These are phyloP conservation scores for Rosalia funebris DNA, from an alignment of 2,888 invertebrate genomes.

Conservation along the genomic window DNA sequence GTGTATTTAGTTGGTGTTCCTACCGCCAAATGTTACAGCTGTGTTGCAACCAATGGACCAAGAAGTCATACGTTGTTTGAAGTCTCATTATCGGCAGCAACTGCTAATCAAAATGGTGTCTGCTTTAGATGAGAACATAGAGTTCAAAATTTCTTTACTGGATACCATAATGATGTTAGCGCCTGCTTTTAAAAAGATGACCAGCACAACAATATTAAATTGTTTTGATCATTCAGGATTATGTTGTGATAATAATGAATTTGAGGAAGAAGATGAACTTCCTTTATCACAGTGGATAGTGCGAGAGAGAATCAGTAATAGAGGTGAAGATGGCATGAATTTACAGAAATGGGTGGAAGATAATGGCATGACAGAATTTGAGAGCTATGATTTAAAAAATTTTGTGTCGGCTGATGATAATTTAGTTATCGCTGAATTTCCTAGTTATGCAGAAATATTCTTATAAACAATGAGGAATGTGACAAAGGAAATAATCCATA, in stretches of 20 bases:
- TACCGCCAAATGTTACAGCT: neutral
- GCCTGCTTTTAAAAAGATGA: neutral
- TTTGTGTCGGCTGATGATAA: too few species aligned
- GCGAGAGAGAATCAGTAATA: neutral
- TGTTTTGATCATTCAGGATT: neutral
- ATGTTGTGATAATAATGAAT: neutral
- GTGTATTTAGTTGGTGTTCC: neutral
- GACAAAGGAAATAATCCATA: neutral
- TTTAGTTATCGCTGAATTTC: too few species aligned
- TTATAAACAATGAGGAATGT: neutral
- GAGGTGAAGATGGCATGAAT: too few species aligned
- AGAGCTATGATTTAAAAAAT: too few species aligned
- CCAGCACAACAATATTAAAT: neutral
- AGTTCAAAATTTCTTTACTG: neutral
- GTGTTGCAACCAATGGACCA: constrained; percentile 4
- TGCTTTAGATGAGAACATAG: neutral
- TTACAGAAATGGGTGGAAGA: too few species aligned
- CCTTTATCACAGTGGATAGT: neutral
- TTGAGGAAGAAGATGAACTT: neutral
- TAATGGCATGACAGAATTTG: too few species aligned
- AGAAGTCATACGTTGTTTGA: neutral
- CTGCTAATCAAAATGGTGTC: neutral
- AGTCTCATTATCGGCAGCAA: neutral
- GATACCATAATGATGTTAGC: neutral
- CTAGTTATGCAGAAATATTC: neutral